Conservation (phyloP, 2,113 vertebrate species). For the Herpetotheres cachinnans region DNA sequence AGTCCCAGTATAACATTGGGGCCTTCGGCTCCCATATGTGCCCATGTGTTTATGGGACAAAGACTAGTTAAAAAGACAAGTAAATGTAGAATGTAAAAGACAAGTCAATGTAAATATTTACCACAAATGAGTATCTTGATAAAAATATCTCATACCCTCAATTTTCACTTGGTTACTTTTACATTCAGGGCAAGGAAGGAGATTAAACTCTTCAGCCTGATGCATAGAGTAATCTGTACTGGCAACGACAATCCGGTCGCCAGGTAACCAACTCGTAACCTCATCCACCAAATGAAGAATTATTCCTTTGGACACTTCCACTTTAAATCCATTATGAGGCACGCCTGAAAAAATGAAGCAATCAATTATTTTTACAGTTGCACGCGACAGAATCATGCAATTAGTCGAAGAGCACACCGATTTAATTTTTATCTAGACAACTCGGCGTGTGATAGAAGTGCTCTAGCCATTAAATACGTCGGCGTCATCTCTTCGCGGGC, state of each 20-base stretch:
- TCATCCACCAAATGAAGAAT: constrained; percentile 56
- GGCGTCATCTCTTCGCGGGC: neutral
- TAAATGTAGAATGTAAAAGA: neutral
- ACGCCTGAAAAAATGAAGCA: constrained; percentile 35
- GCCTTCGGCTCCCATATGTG: neutral
- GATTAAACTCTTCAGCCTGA: constrained; percentile 63
- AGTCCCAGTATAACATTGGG: neutral
- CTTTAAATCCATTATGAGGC: constrained; percentile 52
- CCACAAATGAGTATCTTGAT: neutral
- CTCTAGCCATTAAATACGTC: neutral
- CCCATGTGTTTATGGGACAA: neutral
- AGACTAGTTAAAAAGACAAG: neutral
- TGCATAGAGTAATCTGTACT: constrained; percentile 63
- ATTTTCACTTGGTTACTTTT: constrained; percentile 63
- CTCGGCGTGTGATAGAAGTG: neutral
- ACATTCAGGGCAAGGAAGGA: constrained; percentile 54
- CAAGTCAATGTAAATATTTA: neutral
- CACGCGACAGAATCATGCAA: neutral
- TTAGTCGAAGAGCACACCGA: neutral
- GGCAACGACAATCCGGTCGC: constrained; percentile 32
- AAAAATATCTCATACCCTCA: constrained; percentile 48
- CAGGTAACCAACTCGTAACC: constrained; percentile 53
- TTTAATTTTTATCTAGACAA: neutral
- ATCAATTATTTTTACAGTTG: neutral
- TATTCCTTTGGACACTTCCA: constrained; percentile 45